Evolutionary conservation across 1,140 invertebrate species (phyloP).

Genomic region (Papilio dardanus): DNA sequence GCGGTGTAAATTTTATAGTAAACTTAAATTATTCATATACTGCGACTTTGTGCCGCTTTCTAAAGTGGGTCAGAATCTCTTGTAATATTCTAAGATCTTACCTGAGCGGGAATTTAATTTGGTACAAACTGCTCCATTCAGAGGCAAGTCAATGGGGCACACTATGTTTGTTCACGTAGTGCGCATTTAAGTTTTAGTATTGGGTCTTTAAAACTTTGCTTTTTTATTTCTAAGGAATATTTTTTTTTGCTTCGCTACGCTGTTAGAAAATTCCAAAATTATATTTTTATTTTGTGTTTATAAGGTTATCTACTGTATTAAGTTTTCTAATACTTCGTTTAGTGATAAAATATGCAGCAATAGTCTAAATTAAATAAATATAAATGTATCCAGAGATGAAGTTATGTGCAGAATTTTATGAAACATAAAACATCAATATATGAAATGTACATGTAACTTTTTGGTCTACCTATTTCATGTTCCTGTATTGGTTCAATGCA

Average conservation of each 20-base stretch:
- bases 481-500: no score
- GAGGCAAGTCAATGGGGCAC: constrained; percentile 7
- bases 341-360: no score
- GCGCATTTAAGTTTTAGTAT: not conserved
- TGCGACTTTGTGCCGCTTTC: not conserved
- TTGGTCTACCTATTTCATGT: no score
- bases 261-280: not conserved
- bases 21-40: not conserved
- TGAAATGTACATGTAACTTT: no score
- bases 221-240: not conserved
- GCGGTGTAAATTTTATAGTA: not conserved
- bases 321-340: not conserved
- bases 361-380: no score
- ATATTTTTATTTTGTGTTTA: not conserved
- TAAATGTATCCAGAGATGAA: no score
- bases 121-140: constrained; percentile 30
- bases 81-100: constrained; percentile 29
- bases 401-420: no score
- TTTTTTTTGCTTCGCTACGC: not conserved
- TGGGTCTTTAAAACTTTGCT: not conserved
- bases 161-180: constrained; percentile 1
- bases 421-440: no score
- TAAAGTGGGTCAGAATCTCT: constrained; percentile 32
- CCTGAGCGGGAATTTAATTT: constrained; percentile 30
- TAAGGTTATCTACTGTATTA: not conserved